These are phyloP conservation scores for Coptodon rendalli DNA, from an alignment of 2,113 vertebrate species.

Conservation along the genomic window DNA sequence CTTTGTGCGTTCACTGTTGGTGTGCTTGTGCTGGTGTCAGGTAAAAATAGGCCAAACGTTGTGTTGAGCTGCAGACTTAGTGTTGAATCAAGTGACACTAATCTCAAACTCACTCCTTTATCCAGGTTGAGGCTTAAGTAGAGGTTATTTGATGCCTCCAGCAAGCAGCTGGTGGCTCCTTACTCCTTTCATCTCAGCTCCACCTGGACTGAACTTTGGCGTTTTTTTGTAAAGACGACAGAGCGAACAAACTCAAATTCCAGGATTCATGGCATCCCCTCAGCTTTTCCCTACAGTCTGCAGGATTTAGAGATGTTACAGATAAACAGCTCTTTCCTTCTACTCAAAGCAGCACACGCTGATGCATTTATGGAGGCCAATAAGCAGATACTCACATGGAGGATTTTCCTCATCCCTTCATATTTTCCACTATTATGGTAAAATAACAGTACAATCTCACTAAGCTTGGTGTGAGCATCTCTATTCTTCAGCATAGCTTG, in stretches of 20 bases:
- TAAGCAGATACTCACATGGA: not conserved
- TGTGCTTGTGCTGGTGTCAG: not conserved
- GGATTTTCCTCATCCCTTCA: not conserved
- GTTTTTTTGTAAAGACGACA: accelerated
- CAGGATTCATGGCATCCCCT: accelerated
- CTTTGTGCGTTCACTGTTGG: not conserved
- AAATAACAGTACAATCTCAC: not conserved
- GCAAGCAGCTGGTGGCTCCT: not conserved
- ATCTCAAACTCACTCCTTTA: not conserved
- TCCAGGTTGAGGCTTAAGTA: not conserved
- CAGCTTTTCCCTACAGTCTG: not conserved
- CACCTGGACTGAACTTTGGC: not conserved
- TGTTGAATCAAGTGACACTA: not conserved
- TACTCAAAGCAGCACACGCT: accelerated
- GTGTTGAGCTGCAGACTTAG: not conserved
- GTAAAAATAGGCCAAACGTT: not conserved
- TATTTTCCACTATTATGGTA: not conserved
- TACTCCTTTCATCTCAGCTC: not conserved
- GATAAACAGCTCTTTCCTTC: not conserved
- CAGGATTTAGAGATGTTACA: not conserved
- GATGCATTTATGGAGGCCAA: not conserved
- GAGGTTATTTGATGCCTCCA: not conserved
- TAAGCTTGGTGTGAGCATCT: not conserved
- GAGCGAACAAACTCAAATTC: not conserved
- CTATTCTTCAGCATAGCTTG: not conserved